These are phyloP conservation scores for Antheraea yamamai DNA, from an alignment of 2,888 invertebrate genomes.

Conservation along the genomic window DNA sequence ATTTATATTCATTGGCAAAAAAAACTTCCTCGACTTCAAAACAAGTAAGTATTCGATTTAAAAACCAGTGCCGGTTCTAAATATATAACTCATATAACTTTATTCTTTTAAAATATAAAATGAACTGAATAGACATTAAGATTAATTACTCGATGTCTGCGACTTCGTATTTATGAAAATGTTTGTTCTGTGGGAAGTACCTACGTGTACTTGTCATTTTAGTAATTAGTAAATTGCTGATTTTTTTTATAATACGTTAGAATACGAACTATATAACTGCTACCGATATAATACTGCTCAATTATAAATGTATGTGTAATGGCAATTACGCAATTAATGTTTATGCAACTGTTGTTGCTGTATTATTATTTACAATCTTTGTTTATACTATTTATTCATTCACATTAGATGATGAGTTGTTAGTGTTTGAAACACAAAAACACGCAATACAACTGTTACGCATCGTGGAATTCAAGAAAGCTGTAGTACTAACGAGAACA, in stretches of 20 bases:
- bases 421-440: not conserved
- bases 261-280: too few species aligned
- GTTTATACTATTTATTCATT: not conserved
- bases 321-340: not conserved
- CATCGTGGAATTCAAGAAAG: not conserved
- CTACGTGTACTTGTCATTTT: not conserved
- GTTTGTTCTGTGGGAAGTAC: too few species aligned
- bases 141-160: not conserved
- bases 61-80: not conserved
- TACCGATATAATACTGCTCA: too few species aligned
- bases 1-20: not conserved
- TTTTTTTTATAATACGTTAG: too few species aligned
- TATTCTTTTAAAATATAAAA: not conserved
- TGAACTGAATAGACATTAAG: not conserved
- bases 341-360: not conserved
- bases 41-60: not conserved
- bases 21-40: not conserved
- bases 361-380: not conserved
- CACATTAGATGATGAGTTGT: not conserved
- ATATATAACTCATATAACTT: not conserved
- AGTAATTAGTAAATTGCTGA: too few species aligned
- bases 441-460: not conserved
- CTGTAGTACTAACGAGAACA: not conserved
- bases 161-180: too few species aligned
- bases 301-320: too few species aligned